phyloP scores from a whole-genome alignment of 2,888 invertebrate genomes.

The Trichacis sp. region DNA sequence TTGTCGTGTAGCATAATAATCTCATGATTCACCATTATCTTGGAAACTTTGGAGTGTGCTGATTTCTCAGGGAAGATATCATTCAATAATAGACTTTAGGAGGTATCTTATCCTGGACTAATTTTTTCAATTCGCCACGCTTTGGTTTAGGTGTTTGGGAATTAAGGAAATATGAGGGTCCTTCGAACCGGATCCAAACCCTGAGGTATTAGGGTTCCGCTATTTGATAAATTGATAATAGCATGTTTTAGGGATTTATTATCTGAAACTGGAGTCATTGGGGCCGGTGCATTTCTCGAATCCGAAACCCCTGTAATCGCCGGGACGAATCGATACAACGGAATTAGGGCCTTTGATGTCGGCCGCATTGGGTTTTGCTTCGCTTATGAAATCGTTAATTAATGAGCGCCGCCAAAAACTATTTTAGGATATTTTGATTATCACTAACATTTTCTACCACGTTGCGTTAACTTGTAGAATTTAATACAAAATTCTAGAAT shows the following conservation, averaged over 20 bases:
- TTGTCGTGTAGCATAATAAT: too few relatives aligned
- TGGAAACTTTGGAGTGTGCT: too few relatives aligned
- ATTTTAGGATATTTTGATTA: too few relatives aligned
- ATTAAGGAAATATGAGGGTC: neutral
- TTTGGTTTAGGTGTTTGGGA: neutral
- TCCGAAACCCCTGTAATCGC: neutral
- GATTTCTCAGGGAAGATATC: too few relatives aligned
- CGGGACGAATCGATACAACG: slow-evolving; percentile 1
- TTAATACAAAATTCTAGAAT: too few relatives aligned
- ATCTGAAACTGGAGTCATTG: neutral
- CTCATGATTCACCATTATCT: too few relatives aligned
- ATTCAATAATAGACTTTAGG: too few relatives aligned
- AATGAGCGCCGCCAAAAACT: neutral
- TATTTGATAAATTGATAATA: neutral
- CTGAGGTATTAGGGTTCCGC: too few relatives aligned
- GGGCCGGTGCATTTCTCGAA: neutral
- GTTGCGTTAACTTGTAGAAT: too few relatives aligned
- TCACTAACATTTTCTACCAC: too few relatives aligned
- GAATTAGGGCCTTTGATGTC: slow-evolving; percentile 7
- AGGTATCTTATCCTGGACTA: too few relatives aligned
- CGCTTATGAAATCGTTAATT: slow-evolving; percentile 5
- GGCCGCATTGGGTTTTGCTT: neutral
- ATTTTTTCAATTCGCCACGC: too few relatives aligned
- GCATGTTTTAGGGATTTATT: neutral
- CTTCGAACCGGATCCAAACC: neutral